Evolutionary conservation across 2,888 invertebrate genomes (phyloP), one percentile per base, ranked within the genome.

Genomic region (Apamea sordens): DNA sequence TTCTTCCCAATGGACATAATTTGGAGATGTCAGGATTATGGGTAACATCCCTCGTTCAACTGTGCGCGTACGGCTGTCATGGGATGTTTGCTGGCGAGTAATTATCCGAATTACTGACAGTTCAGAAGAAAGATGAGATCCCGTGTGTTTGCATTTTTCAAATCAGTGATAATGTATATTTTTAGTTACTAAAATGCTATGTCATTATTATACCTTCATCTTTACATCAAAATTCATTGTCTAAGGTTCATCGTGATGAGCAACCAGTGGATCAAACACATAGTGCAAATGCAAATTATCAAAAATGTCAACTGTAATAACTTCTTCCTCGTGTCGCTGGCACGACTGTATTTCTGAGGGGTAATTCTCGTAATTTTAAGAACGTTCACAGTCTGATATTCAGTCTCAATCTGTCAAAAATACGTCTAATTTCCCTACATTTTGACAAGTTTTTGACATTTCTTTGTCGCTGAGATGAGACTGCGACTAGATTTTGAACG

Each of bases 1-100:
- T 41, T 75, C 32, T 59, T 36, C 32, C 7, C 5, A 21, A 64
- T 56, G 28, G n/a, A 47, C 36, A 36, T 81, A 74, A 64, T 81
- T 74, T 81, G 53, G 44, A 80, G 44, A 80, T 56, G 28, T 64
- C 47, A 70, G 44, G 47, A 64, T 50, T 77, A 64, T 59, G 44
- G 10, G 24, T 2, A 11, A 50, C 7, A 21, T 50, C 8, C 68
- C 11, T 68, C 13, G 15, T 6, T 47, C 28, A 64, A 15, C 2
- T 56, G 56, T 50, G 24, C 53, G n/a, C 21, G n/a, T 15, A n/a
- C n/a, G 56, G n/a, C 24, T 73, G 73, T 36, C 63, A 79, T 28
- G 24, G 18, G 32, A 41, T 72, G n/a, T 63, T 41, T 41, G 32
- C 11, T 61, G 41, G 15, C n/a, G 50, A 36, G 21, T 56, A 32